phyloP scores from a whole-genome alignment of 2,888 invertebrate species.

The Latrodectus elegans region DNA sequence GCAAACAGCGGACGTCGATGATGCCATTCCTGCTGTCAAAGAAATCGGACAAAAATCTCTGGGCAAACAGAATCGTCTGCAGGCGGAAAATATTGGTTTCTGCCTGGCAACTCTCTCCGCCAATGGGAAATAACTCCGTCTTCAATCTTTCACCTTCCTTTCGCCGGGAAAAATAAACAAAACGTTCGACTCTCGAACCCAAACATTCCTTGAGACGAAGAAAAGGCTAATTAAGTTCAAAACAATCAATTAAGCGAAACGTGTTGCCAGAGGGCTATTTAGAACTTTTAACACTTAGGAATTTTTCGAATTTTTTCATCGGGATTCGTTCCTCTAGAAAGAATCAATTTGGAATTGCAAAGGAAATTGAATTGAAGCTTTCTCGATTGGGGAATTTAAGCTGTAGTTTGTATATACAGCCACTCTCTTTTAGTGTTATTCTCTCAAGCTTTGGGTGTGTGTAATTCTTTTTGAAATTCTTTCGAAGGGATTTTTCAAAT shows the following conservation, averaged over 20 bases:
- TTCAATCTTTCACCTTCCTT: constrained; percentile 17
- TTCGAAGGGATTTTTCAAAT: background rate
- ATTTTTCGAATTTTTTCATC: constrained; percentile 6
- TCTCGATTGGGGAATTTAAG: background rate
- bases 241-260: constrained; percentile 59
- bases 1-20: background rate
- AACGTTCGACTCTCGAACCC: background rate
- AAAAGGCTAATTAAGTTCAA: constrained; percentile 52
- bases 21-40: constrained; percentile 36
- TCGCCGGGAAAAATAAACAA: constrained; percentile 22
- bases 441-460: too few species aligned
- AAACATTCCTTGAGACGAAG: constrained; percentile 36
- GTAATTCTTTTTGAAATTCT: background rate
- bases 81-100: constrained; percentile 44
- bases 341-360: constrained; percentile 28
- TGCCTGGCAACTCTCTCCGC: constrained; percentile 3
- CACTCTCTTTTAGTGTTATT: too few species aligned
- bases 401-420: background rate
- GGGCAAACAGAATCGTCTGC: constrained; percentile 45
- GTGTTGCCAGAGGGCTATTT: constrained; percentile 33
- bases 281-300: constrained; percentile 36
- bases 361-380: constrained; percentile 44
- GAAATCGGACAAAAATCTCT: constrained; percentile 41
- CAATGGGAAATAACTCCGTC: constrained; percentile 16
- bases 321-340: background rate